Evolutionary conservation across 2,113 vertebrate species (phyloP), one percentile per base, ranked within the genome.

Genomic region (Lethenteron reissneri): DNA sequence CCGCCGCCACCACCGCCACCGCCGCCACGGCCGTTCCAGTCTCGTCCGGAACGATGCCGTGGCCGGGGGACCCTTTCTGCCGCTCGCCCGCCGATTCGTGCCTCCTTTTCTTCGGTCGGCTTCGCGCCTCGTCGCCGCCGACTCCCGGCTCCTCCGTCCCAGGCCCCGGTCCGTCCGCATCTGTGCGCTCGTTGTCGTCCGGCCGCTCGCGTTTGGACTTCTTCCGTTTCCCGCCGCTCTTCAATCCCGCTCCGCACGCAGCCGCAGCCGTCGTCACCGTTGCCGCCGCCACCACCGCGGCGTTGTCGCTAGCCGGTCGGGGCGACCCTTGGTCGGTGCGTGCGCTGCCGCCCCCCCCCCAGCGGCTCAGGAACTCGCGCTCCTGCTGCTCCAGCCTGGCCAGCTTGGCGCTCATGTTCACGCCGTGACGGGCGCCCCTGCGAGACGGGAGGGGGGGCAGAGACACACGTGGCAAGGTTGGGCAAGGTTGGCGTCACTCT

Each of bases 321-420:
- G 9, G 57, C 3, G 1, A 19, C 70, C 6, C 7, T 11, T n/a
- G 3, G 5, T 6, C 4, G 41, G 3, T 2, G 3, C 7, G 1
- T 1, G 4, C 56, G 10, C 56, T 17, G 21, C 17, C 56, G 19
- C 2, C 11, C 14, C 1, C 71, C 70, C 41, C 1, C 15, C 86
- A 84, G 1, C 71, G 81, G 76, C 83, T 84, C 81, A 97, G 81
- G 76, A 92, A 96, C 69, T 83, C 86, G 1, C 78, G 82, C n/a
- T 95, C 90, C 77, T 96, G 92, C 78, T 89, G 85, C 78, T 95
- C 85, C 72, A 96, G 80, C 2, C 90, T 78, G 0, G 88, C 88
- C 68, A 97, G 80, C 78, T 97, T 97, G 73, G 92, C 90, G 0
- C 83, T 89, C 92, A 95, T 94, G 0, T 80, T 94, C 71, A 96